These are phyloP conservation scores for Agrenia bidenticulata DNA, from an alignment of 2,888 invertebrate species.

Conservation along the genomic window DNA sequence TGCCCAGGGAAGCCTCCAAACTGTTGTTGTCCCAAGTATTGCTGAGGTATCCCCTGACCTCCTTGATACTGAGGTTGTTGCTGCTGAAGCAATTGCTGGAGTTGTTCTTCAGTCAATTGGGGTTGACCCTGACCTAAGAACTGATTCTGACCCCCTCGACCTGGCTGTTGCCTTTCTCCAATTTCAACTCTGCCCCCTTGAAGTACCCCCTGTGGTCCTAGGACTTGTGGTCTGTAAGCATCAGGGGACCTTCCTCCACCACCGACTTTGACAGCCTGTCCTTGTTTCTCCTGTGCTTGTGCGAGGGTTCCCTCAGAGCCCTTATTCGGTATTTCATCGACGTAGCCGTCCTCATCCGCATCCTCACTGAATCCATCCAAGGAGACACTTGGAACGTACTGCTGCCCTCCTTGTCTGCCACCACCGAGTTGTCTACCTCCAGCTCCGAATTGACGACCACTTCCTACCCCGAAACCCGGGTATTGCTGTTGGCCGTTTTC, in stretches of 20 bases:
- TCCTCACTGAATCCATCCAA: slow-evolving; percentile 52
- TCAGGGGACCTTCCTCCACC: not conserved
- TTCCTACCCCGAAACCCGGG: slow-evolving; percentile 4
- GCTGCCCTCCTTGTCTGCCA: slow-evolving; percentile 2
- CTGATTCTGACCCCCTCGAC: slow-evolving; percentile 15
- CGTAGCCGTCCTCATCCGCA: slow-evolving; percentile 49
- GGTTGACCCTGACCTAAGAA: slow-evolving; percentile 26
- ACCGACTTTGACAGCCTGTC: slow-evolving; percentile 3
- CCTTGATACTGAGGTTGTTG: not conserved
- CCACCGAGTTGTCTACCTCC: slow-evolving; percentile 15
- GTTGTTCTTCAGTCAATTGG: slow-evolving; percentile 5
- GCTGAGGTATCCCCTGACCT: not conserved
- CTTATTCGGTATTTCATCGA: slow-evolving; percentile 38
- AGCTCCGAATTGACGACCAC: slow-evolving; percentile 27
- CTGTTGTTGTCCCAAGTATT: slow-evolving; percentile 7
- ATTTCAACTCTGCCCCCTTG: slow-evolving; percentile 29
- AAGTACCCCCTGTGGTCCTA: slow-evolving; percentile 29
- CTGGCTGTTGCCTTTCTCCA: slow-evolving; percentile 13
- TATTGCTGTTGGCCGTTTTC: not conserved
- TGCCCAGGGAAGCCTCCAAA: not conserved
- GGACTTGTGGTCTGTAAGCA: slow-evolving; percentile 25
- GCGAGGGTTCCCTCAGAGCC: not conserved
- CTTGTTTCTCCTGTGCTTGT: slow-evolving; percentile 14
- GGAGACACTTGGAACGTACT: slow-evolving; percentile 42
- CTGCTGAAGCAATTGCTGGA: slow-evolving; percentile 1